Evolutionary conservation across 2,113 vertebrate genomes (phyloP), one percentile per base, ranked within the genome.

Genomic region (Cochlearius cochlearius): DNA sequence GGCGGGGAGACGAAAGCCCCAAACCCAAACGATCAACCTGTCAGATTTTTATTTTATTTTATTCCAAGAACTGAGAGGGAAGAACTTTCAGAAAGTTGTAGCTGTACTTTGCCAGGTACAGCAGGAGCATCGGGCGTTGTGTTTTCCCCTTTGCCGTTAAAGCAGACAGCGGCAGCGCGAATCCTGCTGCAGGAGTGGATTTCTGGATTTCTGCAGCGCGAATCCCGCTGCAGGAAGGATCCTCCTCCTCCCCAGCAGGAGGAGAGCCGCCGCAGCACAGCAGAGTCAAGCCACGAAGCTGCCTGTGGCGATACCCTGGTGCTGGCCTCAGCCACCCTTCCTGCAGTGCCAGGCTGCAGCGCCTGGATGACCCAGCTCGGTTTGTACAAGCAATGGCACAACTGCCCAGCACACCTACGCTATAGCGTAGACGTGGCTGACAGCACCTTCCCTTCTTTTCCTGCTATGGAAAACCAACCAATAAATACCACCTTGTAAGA

Each of bases 231-330:
- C n/a, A 15, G n/a, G 43, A 43, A 43, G 41, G 41, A 15, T 43
- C 41, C 41, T 43, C 41, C 41, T 43, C 41, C 41, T 15, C 15
- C 41, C 41, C 41, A 43, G 41, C 41, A 43, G 41, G 41, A 43
- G 39, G 16, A 68, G 14, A 76, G 63, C 49, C 74, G 49, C 3
- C 0, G 1, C 15, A 49, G 67, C 22, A 38, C 39, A 56, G 66
- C 27, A 15, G 10, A 2, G 20, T 4, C 29, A 29, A n/a, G n/a
- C n/a, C 38, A 45, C 2, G 4, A 12, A 39, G 52, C 56, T 79
- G 75, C 32, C 56, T 41, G 1, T 2, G 39, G 7, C 1, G 2
- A 45, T 5, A 29, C 10, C 9, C 3, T 1, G 6, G 8, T 23
- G 43, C 68, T 77, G 79, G 53, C 69, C 69, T 47, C n/a, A 18